Evolutionary conservation across 2,113 vertebrate genomes (phyloP).

Genomic region (Amphilophus citrinellus): DNA sequence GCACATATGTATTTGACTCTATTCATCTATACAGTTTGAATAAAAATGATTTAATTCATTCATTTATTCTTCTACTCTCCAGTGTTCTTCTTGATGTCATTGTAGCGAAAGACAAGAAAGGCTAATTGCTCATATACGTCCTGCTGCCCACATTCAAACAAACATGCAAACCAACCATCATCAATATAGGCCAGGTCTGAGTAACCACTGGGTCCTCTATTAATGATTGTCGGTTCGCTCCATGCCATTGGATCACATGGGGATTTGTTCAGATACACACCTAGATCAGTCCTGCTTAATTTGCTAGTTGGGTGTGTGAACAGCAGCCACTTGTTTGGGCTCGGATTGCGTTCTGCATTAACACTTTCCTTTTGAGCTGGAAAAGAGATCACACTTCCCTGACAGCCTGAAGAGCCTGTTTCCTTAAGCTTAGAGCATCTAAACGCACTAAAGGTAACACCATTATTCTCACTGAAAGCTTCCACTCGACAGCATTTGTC

Average conservation of each 20-base stretch:
- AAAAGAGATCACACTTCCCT: neutral
- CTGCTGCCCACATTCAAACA: slow-evolving; percentile 12
- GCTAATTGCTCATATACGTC: slow-evolving; percentile 2
- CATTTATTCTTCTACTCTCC: neutral
- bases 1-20: too few relatives aligned
- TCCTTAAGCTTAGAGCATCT: neutral
- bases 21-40: too few relatives aligned
- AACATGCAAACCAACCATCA: slow-evolving; percentile 19
- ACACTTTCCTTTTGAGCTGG: neutral
- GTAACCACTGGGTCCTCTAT: neutral
- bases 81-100: neutral
- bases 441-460: too few relatives aligned
- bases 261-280: neutral
- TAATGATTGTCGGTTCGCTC: neutral
- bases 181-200: slow-evolving; percentile 27
- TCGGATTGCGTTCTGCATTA: neutral
- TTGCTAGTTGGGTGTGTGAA: neutral
- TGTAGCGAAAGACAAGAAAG: neutral
- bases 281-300: neutral
- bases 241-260: neutral
- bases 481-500: too few relatives aligned
- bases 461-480: too few relatives aligned
- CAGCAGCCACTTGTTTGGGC: neutral
- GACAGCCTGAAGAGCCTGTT: neutral
- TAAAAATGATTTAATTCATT: too few relatives aligned